These are phyloP conservation scores for Trilocha varians DNA, from an alignment of 2,888 invertebrate genomes.

Conservation along the genomic window DNA sequence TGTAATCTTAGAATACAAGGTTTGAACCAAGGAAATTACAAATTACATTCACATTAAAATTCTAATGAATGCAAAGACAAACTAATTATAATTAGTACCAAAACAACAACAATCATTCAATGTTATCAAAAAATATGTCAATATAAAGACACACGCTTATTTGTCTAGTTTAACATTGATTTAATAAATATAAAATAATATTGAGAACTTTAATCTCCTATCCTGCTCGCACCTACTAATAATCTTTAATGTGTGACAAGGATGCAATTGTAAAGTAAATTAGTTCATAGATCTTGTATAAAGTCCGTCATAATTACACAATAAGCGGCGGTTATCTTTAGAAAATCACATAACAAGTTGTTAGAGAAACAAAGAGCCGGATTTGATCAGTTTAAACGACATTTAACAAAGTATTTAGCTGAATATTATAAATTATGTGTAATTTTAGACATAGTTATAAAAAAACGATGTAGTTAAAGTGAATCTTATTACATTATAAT, in stretches of 20 bases:
- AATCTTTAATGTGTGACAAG: neutral
- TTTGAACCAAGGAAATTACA: neutral
- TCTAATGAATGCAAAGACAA: neutral
- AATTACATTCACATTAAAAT: too few species aligned
- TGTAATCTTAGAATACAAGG: neutral
- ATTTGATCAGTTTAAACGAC: slow-evolving; percentile 23
- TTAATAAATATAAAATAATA: slow-evolving; percentile 14
- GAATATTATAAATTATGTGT: slow-evolving; percentile 7
- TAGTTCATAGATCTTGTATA: neutral
- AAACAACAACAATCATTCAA: neutral
- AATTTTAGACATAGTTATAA: too few species aligned
- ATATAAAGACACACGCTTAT: slow-evolving; percentile 9
- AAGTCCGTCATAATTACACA: slow-evolving; percentile 25
- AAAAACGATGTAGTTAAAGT: too few species aligned
- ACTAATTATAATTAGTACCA: neutral
- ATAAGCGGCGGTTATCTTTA: slow-evolving; percentile 23
- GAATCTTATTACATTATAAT: too few species aligned
- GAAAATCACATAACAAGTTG: slow-evolving; percentile 29
- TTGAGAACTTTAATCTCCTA: neutral
- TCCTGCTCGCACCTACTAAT: neutral
- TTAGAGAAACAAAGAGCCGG: slow-evolving; percentile 29
- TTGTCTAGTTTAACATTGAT: slow-evolving; percentile 17
- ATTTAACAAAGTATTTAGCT: slow-evolving; percentile 20
- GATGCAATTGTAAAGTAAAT: neutral
- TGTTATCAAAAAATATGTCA: neutral